Conservation (phyloP, 2,797 vertebrate species). For the Amniataba percoides region DNA sequence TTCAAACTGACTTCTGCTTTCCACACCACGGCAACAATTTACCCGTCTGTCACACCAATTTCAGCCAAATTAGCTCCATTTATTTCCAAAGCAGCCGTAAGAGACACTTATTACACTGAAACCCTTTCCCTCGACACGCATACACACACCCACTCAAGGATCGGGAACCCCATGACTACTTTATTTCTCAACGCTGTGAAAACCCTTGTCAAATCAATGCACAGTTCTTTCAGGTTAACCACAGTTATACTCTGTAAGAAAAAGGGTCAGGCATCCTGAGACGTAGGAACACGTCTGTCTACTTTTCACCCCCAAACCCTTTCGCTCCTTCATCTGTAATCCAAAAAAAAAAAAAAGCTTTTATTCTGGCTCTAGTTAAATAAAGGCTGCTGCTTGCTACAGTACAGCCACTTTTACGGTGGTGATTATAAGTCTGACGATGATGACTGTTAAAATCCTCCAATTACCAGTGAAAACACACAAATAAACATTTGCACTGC, state of each 20-base stretch:
- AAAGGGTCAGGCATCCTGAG: conserved; percentile 82
- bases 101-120: conserved; percentile 89
- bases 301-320: conserved; percentile 21
- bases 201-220: conserved; percentile 83
- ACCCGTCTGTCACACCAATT: conserved; percentile 88
- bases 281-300: conserved; percentile 61
- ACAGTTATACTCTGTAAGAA: conserved; percentile 74
- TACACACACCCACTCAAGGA: conserved; percentile 56
- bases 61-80: conserved; percentile 88
- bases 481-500: conserved; percentile 93
- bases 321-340: conserved; percentile 41
- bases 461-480: conserved; percentile 91
- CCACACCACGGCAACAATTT: conserved; percentile 84
- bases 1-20: conserved; percentile 74
- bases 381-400: conserved; percentile 76
- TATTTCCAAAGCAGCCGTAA: conserved; percentile 88
- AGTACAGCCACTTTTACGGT: conserved; percentile 84
- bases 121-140: conserved; percentile 76
- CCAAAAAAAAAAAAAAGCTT: conserved; percentile 36
- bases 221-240: conserved; percentile 79
- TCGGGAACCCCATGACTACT: conserved; percentile 71
- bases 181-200: conserved; percentile 81
- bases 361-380: conserved; percentile 64
- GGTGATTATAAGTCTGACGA: conserved; percentile 89
- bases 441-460: conserved; percentile 91